A percentile compares a stretch with the other conserved stretches of the same genome.
Evolutionary conservation across 2,797 vertebrate species (phyloP).

Genomic region (Chelon auratus): DNA sequence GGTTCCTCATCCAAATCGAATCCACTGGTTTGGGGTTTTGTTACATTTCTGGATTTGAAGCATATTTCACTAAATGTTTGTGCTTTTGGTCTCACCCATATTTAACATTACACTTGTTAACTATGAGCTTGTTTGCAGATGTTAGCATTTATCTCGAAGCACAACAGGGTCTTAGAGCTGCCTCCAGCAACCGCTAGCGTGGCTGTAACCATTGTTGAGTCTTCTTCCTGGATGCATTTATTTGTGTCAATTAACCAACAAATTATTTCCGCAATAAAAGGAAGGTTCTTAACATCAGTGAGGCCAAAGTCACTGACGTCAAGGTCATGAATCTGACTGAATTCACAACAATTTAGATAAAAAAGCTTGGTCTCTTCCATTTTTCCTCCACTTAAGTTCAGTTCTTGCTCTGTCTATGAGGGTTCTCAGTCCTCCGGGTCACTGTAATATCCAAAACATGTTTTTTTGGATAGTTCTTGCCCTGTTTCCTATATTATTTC

Average conservation of each 20-base stretch:
- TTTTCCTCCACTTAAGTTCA: conserved; percentile 19
- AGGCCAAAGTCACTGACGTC: background rate
- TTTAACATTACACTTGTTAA: too few species aligned
- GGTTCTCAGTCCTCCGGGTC: too few species aligned
- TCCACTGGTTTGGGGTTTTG: too few species aligned
- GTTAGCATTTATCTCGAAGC: background rate
- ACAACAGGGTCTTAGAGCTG: background rate
- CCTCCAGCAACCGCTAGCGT: background rate
- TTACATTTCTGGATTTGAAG: background rate
- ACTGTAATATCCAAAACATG: too few species aligned
- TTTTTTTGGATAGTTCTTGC: conserved; percentile 4
- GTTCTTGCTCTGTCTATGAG: background rate
- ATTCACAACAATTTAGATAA: conserved; percentile 22
- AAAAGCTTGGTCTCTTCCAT: background rate
- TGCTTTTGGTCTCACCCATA: background rate
- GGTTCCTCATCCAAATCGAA: too few species aligned
- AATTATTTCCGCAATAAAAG: too few species aligned
- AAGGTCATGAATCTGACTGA: conserved; percentile 14
- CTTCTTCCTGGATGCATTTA: too few species aligned
- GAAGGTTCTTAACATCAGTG: background rate
- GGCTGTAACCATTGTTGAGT: background rate
- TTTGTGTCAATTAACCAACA: too few species aligned
- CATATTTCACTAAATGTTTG: background rate
- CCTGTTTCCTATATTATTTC: background rate
- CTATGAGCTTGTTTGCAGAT: background rate